Conservation (phyloP, 2,797 vertebrate genomes). For the Pseudochirops corinnae region DNA sequence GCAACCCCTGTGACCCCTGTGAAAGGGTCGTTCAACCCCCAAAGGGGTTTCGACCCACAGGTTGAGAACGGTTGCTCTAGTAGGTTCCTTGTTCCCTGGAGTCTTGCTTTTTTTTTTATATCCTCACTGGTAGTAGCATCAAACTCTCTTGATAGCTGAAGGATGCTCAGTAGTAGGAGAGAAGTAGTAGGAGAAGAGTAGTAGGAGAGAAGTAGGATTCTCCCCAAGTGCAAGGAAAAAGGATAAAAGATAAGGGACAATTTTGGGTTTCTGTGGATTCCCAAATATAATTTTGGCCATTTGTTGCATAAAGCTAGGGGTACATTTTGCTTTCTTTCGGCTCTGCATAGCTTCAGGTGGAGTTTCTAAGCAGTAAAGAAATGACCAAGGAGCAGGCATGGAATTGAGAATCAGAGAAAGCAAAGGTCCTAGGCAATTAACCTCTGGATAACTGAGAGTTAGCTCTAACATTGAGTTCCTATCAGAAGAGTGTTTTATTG, state of each 20-base stretch:
- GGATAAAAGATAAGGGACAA: background rate
- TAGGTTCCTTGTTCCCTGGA: background rate
- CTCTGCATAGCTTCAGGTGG: background rate
- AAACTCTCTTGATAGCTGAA: background rate
- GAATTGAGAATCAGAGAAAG: background rate
- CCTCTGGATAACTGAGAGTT: background rate
- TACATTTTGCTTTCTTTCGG: background rate
- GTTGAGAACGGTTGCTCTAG: too few species aligned
- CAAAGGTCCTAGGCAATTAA: background rate
- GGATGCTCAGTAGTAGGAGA: background rate
- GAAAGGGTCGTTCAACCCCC: too few species aligned
- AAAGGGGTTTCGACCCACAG: too few species aligned
- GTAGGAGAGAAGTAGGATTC: too few species aligned
- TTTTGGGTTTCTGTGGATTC: background rate
- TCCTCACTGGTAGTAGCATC: background rate
- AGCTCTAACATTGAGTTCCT: background rate
- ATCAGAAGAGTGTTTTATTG: slow-evolving; percentile 4
- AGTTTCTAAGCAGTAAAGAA: background rate
- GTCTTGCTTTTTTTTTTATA: background rate
- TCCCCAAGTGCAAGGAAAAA: background rate
- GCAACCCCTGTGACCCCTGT: too few species aligned
- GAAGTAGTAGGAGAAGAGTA: background rate
- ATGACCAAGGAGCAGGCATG: background rate
- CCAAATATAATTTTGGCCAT: background rate
- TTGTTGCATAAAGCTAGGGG: background rate